Base-by-base conservation (phyloP, 2,888 invertebrate species). In the Dichetophora obliterata region DNA sequence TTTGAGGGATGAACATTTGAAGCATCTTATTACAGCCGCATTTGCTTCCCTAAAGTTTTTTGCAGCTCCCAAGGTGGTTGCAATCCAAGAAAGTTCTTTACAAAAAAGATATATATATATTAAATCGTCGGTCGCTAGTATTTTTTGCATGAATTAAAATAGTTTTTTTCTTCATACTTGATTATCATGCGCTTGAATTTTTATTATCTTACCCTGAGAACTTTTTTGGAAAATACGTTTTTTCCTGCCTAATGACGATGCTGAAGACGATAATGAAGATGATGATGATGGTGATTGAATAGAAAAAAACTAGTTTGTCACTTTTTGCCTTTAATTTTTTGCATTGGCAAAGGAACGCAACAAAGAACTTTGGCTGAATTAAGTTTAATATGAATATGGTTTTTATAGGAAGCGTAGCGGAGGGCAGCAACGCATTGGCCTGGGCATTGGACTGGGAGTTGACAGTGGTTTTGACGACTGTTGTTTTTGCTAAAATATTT, bases 141-240 rank as follows among this genome's bases (percentile, higher is more conserved):
- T 82, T 82, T 78, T 82, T 84, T 84, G 83, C 82, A 82, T 85
- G 84, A 83, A 86, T 85, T 84, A 83, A 83, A 82, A 16, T 34
- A 16, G 22, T 74, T 78, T 82, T 80, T 82, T 78, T 82, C 80
- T 82, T 78, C 65, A 72, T 79, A 78, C 82, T 84, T 86, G 85
- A 86, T 85, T 85, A 85, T 85, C 85, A 86, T 84, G 84, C 83
- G 85, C 84, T 83, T 82, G 85, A 84, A 85, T 84, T 87, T 86
- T 85, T 86, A 87, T 88, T 87, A 87, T 88, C 86, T 86, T 86
- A 87, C 87, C 88, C 88, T 88, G 88, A 88, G 88, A 88, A 88
- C 86, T 86, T 88, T 88, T 88, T 88, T 83, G 52, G 43, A 66
- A 74, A 65, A 31, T 19, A 24, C 22, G 16, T 73, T 61, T 73